Conservation (phyloP, 2,888 invertebrate genomes). For the Horisme vitalbata region DNA sequence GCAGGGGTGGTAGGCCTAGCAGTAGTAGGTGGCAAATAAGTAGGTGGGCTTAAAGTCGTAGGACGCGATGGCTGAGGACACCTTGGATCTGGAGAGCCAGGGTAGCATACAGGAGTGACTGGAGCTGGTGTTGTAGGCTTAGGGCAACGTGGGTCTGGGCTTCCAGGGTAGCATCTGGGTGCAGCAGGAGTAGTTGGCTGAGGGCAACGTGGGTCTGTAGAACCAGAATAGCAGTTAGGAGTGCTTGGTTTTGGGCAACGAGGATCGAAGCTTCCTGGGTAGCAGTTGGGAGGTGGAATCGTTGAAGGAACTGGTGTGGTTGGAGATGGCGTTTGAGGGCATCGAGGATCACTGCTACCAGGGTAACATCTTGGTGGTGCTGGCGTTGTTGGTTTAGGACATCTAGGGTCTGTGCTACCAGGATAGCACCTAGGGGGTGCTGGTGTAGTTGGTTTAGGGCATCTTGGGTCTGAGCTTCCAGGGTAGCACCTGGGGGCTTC, state of each 20-base stretch:
- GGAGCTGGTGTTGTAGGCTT: too few relatives aligned
- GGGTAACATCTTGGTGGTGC: conserved; percentile 36
- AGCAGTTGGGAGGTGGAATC: conserved; percentile 32
- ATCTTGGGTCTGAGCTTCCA: conserved; percentile 43
- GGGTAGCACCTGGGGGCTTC: conserved; percentile 40
- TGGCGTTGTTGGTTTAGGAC: conserved; percentile 40
- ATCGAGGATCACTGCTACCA: conserved; percentile 46
- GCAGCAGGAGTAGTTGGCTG: conserved; percentile 42
- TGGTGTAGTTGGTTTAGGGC: conserved; percentile 42
- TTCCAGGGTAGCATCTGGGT: conserved; percentile 31
- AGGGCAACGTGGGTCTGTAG: conserved; percentile 44
- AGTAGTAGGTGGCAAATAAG: conserved; percentile 30
- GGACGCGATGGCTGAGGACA: conserved; percentile 49
- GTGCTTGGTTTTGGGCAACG: conserved; percentile 37
- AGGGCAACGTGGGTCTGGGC: conserved; percentile 33
- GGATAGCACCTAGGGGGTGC: conserved; percentile 28
- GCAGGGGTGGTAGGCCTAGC: conserved; percentile 41
- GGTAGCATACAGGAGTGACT: conserved; percentile 43
- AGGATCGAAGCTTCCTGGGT: conserved; percentile 32
- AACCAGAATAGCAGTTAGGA: conserved; percentile 38
- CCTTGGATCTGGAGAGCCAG: conserved; percentile 38
- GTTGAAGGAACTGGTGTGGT: conserved; percentile 25
- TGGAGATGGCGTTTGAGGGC: conserved; percentile 36
- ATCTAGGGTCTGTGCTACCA: conserved; percentile 41
- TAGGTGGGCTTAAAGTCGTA: conserved; percentile 32